Conservation (phyloP, 1,140 invertebrate species). For the Saxidomus purpurata region DNA sequence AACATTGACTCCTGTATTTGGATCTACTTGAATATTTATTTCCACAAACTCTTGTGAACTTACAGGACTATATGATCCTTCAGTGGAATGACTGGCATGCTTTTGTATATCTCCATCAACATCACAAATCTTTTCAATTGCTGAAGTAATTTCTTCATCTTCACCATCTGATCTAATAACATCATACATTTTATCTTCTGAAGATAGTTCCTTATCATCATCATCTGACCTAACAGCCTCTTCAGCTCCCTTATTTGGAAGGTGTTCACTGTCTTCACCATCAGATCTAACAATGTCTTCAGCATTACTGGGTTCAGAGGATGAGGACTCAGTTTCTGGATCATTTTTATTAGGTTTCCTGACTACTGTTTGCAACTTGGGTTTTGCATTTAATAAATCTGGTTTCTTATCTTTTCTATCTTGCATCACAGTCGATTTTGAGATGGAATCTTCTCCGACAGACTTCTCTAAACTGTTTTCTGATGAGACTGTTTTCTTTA, state of each 20-base stretch:
- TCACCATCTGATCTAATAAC: constrained; percentile 43
- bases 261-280: neutral
- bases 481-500: neutral
- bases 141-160: constrained; percentile 4
- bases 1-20: constrained; percentile 41
- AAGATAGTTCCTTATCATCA: neutral
- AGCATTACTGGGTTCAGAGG: neutral
- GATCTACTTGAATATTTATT: constrained; percentile 61
- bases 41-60: constrained; percentile 57
- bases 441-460: neutral
- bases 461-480: neutral
- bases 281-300: constrained; percentile 19
- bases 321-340: constrained; percentile 9
- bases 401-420: neutral
- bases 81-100: neutral
- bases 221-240: constrained; percentile 2
- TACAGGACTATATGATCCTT: neutral
- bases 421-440: neutral
- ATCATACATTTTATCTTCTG: neutral
- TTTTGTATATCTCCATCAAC: neutral
- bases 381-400: neutral
- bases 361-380: neutral
- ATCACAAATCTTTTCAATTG: neutral
- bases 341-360: constrained; percentile 36
- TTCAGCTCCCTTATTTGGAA: neutral